Evolutionary conservation across 2,113 vertebrate genomes (phyloP).

Genomic region (human): GRCh38 chrX:57899001-57899500

Average conservation of each 20-base stretch:
- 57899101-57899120: not conserved
- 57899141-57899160: not conserved
- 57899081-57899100: not conserved
- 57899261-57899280: not conserved
- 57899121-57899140: not conserved
- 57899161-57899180: not conserved
- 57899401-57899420: constrained; percentile 29
- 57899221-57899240: not conserved
- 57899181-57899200: not conserved
- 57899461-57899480: not conserved
- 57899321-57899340: not conserved
- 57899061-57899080: not conserved
- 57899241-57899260: not conserved
- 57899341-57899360: not conserved
- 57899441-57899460: not conserved
- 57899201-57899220: not conserved
- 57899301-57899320: not conserved
- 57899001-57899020: not conserved
- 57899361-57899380: not conserved
- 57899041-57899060: not conserved
- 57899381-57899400: not conserved
- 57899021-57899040: constrained; percentile 5
- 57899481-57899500: not conserved
- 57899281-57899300: not conserved
- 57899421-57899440: not conserved